Conservation (phyloP, 2,797 vertebrate genomes). For the Platalea minor region DNA sequence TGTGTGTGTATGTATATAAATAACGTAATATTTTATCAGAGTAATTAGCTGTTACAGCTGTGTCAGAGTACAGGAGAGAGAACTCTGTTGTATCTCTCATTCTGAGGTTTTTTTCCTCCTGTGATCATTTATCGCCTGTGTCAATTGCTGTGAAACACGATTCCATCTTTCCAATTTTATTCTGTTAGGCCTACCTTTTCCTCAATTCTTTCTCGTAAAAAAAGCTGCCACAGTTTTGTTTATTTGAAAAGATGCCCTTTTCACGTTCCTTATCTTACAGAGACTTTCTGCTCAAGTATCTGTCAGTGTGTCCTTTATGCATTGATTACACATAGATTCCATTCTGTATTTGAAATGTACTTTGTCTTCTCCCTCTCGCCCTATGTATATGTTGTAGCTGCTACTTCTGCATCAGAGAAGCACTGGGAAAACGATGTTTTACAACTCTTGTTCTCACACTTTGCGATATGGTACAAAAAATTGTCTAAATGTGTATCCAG, state of each 20-base stretch:
- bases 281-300: background rate
- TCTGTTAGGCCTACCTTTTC: background rate
- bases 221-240: background rate
- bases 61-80: background rate
- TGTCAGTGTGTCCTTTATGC: constrained; percentile 1
- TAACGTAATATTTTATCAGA: background rate
- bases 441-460: background rate
- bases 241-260: constrained; percentile 18
- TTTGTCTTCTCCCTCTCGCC: background rate
- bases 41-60: background rate
- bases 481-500: background rate
- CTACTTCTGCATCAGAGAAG: background rate
- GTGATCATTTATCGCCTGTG: background rate
- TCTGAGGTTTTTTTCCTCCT: background rate
- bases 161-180: background rate
- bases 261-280: background rate
- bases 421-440: background rate
- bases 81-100: background rate
- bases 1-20: background rate
- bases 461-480: background rate
- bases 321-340: background rate
- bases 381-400: background rate
- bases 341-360: background rate
- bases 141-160: background rate
- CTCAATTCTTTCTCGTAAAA: background rate